Evolutionary conservation across 1,140 invertebrate genomes (phyloP).

Genomic region (Parapsyche elsis): DNA sequence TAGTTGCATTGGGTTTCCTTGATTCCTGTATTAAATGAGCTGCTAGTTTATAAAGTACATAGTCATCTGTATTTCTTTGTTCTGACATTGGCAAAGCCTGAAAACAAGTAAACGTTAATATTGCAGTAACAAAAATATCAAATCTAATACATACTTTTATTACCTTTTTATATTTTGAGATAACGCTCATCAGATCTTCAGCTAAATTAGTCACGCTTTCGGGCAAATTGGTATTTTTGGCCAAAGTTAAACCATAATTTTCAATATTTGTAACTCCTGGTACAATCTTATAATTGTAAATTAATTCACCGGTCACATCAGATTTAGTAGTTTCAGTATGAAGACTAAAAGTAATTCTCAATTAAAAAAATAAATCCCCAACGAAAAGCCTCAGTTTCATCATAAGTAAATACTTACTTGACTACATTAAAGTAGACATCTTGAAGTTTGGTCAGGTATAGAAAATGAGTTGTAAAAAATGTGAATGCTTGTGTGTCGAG

Average conservation of each 20-base stretch:
- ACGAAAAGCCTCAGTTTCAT: neutral
- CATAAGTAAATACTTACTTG: conserved; percentile 72
- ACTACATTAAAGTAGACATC: conserved; percentile 81
- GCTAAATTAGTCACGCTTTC: conserved; percentile 62
- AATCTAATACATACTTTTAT: neutral
- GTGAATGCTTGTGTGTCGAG: conserved; percentile 77
- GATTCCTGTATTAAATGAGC: conserved; percentile 60
- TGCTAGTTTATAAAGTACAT: conserved; percentile 60
- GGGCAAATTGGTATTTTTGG: conserved; percentile 64
- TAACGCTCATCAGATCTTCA: conserved; percentile 61
- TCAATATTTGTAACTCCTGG: conserved; percentile 61
- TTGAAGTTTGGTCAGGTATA: conserved; percentile 77
- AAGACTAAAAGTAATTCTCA: conserved; percentile 56
- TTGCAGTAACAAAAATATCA: too few relatives aligned
- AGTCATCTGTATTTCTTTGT: conserved; percentile 57
- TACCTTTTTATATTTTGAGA: conserved; percentile 60
- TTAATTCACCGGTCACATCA: conserved; percentile 50
- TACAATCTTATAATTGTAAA: conserved; percentile 64
- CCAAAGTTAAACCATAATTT: conserved; percentile 63
- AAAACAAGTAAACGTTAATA: conserved; percentile 31
- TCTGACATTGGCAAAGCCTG: conserved; percentile 58
- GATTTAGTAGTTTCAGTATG: conserved; percentile 58
- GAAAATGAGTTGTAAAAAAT: conserved; percentile 87
- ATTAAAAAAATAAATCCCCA: neutral
- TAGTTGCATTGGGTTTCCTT: conserved; percentile 56